phyloP scores from a whole-genome alignment of 2,113 vertebrate genomes.

The Channa maculata region DNA sequence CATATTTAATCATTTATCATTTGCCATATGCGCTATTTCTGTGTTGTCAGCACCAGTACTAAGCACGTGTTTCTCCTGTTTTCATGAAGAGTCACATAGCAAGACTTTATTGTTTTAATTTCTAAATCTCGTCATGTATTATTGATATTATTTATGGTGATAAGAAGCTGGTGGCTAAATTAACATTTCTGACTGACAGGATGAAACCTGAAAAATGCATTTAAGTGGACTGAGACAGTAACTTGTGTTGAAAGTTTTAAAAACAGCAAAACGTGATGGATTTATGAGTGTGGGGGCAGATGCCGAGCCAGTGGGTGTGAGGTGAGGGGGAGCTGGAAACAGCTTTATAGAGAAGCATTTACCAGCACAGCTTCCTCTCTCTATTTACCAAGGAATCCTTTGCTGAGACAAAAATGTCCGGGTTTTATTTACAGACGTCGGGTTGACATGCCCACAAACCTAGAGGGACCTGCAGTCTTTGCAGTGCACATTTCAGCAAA shows the following conservation, averaged over 20 bases:
- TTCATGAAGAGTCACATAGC: not conserved
- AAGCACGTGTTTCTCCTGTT: not conserved
- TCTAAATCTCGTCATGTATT: no score
- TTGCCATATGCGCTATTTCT: not conserved
- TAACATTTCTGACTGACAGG: not conserved
- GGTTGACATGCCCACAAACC: slow-evolving; percentile 10
- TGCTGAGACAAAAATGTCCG: slow-evolving; percentile 8
- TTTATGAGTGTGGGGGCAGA: not conserved
- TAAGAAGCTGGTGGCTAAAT: not conserved
- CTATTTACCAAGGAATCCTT: slow-evolving; percentile 13
- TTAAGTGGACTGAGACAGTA: not conserved
- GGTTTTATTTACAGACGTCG: slow-evolving; percentile 23
- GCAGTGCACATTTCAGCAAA: not conserved
- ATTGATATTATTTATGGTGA: not conserved
- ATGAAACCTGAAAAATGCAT: not conserved
- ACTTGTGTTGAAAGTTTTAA: not conserved
- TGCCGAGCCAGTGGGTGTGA: not conserved
- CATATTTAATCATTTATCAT: slow-evolving; percentile 3
- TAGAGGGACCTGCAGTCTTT: slow-evolving; percentile 10
- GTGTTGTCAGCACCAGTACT: no score
- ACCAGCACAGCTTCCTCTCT: slow-evolving; percentile 7
- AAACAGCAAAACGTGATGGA: not conserved
- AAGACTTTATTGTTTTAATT: no score
- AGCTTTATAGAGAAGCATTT: slow-evolving; percentile 22
- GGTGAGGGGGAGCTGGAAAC: not conserved